These are phyloP conservation scores for Enteromius treurensis DNA, from an alignment of 2,797 vertebrate genomes.

Conservation along the genomic window DNA sequence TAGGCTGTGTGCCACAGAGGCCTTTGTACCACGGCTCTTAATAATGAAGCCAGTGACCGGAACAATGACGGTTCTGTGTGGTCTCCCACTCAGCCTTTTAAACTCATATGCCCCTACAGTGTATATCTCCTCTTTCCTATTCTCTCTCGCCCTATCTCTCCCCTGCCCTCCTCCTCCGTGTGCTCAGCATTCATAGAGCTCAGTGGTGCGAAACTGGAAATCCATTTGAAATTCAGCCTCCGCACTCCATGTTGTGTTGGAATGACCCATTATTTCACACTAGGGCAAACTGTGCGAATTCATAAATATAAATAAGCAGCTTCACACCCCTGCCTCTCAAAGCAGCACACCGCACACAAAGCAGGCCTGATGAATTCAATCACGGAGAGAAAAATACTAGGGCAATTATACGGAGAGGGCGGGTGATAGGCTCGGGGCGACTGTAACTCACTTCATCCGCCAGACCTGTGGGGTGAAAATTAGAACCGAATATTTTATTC, in stretches of 20 bases:
- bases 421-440: slow-evolving; percentile 40
- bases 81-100: slow-evolving; percentile 52
- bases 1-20: slow-evolving; percentile 36
- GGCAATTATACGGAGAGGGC: slow-evolving; percentile 57
- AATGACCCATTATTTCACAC: slow-evolving; percentile 78
- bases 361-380: slow-evolving; percentile 64
- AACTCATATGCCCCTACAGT: slow-evolving; percentile 49
- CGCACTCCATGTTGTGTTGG: slow-evolving; percentile 77
- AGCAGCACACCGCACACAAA: slow-evolving; percentile 54
- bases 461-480: slow-evolving; percentile 45
- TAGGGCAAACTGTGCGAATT: slow-evolving; percentile 74
- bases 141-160: slow-evolving; percentile 43
- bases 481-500: slow-evolving; percentile 48
- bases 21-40: slow-evolving; percentile 57
- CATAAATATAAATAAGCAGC: slow-evolving; percentile 78
- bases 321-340: slow-evolving; percentile 62
- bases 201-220: slow-evolving; percentile 76
- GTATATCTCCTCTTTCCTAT: slow-evolving; percentile 44
- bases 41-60: slow-evolving; percentile 62
- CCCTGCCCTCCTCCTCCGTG: slow-evolving; percentile 49
- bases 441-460: slow-evolving; percentile 40
- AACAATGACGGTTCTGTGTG: slow-evolving; percentile 55
- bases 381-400: slow-evolving; percentile 50
- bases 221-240: slow-evolving; percentile 79
- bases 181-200: slow-evolving; percentile 75